These are phyloP conservation scores for Zhengitettix transpicula DNA, from an alignment of 2,888 invertebrate species.

Conservation along the genomic window DNA sequence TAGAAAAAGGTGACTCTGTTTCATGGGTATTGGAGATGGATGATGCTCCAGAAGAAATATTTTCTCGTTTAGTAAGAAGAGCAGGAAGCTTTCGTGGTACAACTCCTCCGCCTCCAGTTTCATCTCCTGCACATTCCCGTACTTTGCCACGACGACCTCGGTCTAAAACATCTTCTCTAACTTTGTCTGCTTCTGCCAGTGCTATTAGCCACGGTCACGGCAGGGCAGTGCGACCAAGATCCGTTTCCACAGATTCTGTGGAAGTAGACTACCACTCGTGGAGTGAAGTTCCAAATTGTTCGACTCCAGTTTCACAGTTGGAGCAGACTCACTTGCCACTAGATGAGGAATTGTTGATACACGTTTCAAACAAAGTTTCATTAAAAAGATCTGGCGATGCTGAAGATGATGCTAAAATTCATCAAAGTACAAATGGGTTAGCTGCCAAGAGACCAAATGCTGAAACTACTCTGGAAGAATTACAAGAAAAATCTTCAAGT, in stretches of 20 bases:
- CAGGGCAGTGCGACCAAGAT: not conserved
- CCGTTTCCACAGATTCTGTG: slow-evolving; percentile 5
- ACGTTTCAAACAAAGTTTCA: not conserved
- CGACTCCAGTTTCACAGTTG: not conserved
- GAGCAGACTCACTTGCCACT: too few species aligned
- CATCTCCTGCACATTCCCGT: slow-evolving; percentile 7
- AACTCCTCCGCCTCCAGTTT: slow-evolving; percentile 1
- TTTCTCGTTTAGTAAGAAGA: slow-evolving; percentile 48
- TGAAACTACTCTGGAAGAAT: not conserved
- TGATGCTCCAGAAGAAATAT: slow-evolving; percentile 53
- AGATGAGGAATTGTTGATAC: too few species aligned
- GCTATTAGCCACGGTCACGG: too few species aligned
- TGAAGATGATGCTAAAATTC: not conserved
- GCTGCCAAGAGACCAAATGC: not conserved
- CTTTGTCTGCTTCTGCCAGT: too few species aligned
- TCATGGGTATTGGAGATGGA: slow-evolving; percentile 72
- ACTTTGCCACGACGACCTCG: slow-evolving; percentile 6
- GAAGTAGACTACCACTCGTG: slow-evolving; percentile 1
- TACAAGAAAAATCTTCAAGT: not conserved
- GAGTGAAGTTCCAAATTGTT: not conserved
- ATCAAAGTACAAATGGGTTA: not conserved
- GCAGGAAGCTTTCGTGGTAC: slow-evolving; percentile 25
- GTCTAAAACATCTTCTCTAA: not conserved
- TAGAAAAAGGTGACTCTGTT: slow-evolving; percentile 72
- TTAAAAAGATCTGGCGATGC: not conserved